These are phyloP conservation scores for Clavelina lepadiformis DNA, from an alignment of 23 tunicate genomes.

Conservation along the genomic window DNA sequence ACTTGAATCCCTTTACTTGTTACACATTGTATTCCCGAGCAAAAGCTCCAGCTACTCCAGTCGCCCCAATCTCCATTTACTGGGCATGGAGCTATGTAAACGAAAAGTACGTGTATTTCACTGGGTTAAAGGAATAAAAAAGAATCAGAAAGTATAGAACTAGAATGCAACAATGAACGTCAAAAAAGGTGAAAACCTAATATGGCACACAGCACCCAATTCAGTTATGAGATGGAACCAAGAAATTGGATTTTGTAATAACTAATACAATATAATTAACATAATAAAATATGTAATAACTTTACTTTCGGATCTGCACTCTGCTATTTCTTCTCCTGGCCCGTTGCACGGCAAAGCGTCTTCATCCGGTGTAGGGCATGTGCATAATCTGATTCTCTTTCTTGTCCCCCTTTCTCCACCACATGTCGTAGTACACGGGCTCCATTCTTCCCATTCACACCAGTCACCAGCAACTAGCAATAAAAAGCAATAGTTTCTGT, in stretches of 20 bases:
- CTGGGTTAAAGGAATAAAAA: too few species aligned
- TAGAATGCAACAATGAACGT: too few species aligned
- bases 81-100: conserved; percentile 33
- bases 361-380: conserved; percentile 13
- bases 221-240: too few species aligned
- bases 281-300: too few species aligned
- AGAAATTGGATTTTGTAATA: too few species aligned
- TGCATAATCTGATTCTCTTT: conserved; percentile 14
- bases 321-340: neutral
- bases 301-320: conserved; percentile 17
- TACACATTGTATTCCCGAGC: conserved; percentile 27
- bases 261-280: too few species aligned
- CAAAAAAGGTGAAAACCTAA: too few species aligned
- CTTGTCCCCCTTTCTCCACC: conserved; percentile 2
- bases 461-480: too few species aligned
- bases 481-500: too few species aligned
- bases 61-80: conserved; percentile 44
- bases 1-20: conserved; percentile 10
- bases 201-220: too few species aligned
- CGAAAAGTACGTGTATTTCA: too few species aligned
- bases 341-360: conserved; percentile 15
- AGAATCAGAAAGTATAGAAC: too few species aligned
- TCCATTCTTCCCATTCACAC: conserved; percentile 43
- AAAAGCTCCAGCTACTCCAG: conserved; percentile 27
- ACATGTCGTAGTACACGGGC: conserved; percentile 19